A percentile compares a stretch with the other conserved stretches of the same genome.
phyloP scores from a whole-genome alignment of 2,888 invertebrate species.

The Pseudococcus longispinus region DNA sequence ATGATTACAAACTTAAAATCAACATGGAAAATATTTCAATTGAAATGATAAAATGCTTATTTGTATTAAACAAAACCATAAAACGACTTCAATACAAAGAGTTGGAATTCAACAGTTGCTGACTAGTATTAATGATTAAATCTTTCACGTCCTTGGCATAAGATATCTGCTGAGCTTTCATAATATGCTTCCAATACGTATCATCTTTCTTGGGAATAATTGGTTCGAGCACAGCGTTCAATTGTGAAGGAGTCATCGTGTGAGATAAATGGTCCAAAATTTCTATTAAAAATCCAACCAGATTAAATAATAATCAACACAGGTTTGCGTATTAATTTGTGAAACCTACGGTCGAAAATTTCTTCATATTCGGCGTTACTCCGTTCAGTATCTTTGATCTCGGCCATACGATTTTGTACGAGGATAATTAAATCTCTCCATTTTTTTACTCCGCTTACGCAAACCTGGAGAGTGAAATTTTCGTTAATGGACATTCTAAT shows the following conservation, averaged over 20 bases:
- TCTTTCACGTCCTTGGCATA: conserved; percentile 70
- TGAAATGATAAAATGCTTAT: background rate
- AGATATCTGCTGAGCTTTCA: conserved; percentile 67
- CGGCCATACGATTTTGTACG: conserved; percentile 37
- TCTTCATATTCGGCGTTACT: conserved; percentile 9
- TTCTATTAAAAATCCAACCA: conserved; percentile 3
- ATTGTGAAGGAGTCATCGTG: conserved; percentile 37
- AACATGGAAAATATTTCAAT: background rate
- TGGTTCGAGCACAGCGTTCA: conserved; percentile 44
- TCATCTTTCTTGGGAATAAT: conserved; percentile 49
- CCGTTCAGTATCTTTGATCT: background rate
- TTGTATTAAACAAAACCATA: background rate
- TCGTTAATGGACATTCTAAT: too few species aligned
- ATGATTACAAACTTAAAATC: background rate
- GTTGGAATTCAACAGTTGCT: conserved; percentile 63
- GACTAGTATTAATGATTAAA: conserved; percentile 70
- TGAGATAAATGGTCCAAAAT: conserved; percentile 47
- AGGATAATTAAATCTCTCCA: conserved; percentile 47
- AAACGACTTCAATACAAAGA: conserved; percentile 5
- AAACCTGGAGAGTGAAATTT: background rate
- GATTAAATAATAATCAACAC: background rate
- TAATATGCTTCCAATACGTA: conserved; percentile 62
- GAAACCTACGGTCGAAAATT: background rate
- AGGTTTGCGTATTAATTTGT: background rate
- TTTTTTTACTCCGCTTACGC: conserved; percentile 6